These are phyloP conservation scores for Notothenia rossii DNA, from an alignment of 2,113 vertebrate species.

Conservation along the genomic window DNA sequence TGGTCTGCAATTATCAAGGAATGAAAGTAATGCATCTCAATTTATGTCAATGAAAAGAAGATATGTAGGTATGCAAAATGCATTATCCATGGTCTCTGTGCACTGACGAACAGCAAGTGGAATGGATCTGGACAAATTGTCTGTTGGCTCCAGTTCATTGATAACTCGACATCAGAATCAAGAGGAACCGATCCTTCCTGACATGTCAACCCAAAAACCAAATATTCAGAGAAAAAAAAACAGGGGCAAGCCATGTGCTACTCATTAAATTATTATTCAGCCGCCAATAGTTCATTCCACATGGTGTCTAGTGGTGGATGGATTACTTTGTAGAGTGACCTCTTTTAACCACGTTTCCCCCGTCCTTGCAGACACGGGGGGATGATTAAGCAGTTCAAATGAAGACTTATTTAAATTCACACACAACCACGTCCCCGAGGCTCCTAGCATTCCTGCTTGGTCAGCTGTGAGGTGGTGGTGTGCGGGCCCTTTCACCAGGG, in stretches of 20 bases:
- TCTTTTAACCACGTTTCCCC: conserved; percentile 71
- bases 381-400: conserved; percentile 79
- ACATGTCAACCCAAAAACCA: conserved; percentile 31
- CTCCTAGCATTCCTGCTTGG: conserved; percentile 78
- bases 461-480: conserved; percentile 79
- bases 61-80: conserved; percentile 73
- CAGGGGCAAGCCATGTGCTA: conserved; percentile 67
- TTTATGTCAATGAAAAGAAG: conserved; percentile 75
- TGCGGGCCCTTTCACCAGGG: conserved; percentile 72
- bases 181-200: conserved; percentile 25
- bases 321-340: conserved; percentile 72
- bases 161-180: conserved; percentile 35
- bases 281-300: conserved; percentile 68
- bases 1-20: conserved; percentile 77
- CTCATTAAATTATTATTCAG: conserved; percentile 77
- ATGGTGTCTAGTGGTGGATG: conserved; percentile 59
- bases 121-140: conserved; percentile 66
- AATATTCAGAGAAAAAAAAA: conserved; percentile 29
- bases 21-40: conserved; percentile 78
- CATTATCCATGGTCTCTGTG: conserved; percentile 60
- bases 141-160: conserved; percentile 52
- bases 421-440: conserved; percentile 48
- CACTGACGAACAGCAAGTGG: conserved; percentile 46
- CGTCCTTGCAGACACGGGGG: conserved; percentile 43
- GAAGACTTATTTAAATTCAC: conserved; percentile 78